Evolutionary conservation across 2,797 vertebrate genomes (phyloP).

Genomic region (Premnoplex brunnescens): DNA sequence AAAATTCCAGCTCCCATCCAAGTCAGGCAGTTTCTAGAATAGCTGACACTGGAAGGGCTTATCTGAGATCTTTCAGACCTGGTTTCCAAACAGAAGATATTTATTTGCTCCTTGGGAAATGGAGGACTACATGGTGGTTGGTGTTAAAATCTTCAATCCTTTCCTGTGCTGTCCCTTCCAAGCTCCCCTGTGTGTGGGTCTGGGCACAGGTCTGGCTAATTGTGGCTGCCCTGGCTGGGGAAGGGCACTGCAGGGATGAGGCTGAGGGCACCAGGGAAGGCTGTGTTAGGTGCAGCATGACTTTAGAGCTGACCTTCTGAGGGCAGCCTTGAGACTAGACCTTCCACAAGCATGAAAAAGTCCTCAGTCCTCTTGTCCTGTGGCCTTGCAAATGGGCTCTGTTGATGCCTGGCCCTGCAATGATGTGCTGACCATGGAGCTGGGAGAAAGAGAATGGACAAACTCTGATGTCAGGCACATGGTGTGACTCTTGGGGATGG

Average conservation of each 20-base stretch:
- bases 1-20: not conserved
- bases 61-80: not conserved
- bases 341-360: not conserved
- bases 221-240: not conserved
- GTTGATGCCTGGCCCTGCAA: not conserved
- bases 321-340: not conserved
- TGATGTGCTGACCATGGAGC: not conserved
- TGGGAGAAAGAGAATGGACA: not conserved
- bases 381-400: fast-evolving
- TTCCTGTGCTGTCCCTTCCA: not conserved
- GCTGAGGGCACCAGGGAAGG: not conserved
- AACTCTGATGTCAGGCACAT: not conserved
- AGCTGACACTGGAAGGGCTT: not conserved
- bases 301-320: not conserved
- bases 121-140: not conserved
- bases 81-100: not conserved
- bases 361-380: not conserved
- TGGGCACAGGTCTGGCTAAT: not conserved
- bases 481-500: not conserved
- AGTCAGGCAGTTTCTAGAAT: not conserved
- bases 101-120: not conserved
- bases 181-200: not conserved
- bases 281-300: not conserved
- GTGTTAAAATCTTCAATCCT: not conserved
- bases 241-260: not conserved